Evolutionary conservation across 1,140 invertebrate species (phyloP).

Genomic region (Pectinophora gossypiella): DNA sequence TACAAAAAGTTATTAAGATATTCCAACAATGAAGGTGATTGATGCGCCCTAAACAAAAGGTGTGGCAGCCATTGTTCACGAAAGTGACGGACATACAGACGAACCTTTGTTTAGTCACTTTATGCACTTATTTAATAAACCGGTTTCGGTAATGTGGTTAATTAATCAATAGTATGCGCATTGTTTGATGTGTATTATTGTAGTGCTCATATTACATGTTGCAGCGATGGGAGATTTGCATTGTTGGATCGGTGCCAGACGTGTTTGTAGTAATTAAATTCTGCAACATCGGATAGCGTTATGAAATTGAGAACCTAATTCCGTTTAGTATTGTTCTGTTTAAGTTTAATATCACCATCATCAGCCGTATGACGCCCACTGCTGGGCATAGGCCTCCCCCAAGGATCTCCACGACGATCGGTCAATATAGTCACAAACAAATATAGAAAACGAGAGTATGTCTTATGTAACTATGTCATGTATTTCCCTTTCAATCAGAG

Average conservation of each 20-base stretch:
- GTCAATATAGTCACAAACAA: no score
- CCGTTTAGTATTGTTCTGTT: no score
- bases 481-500: neutral
- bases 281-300: neutral
- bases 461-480: no score
- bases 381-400: no score
- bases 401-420: no score
- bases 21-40: conserved; percentile 63
- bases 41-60: conserved; percentile 63
- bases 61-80: conserved; percentile 41
- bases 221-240: neutral
- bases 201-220: neutral
- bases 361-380: no score
- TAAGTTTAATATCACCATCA: no score
- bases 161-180: conserved; percentile 50
- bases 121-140: conserved; percentile 64
- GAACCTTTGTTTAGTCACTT: conserved; percentile 37
- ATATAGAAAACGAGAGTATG: no score
- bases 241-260: neutral
- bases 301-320: no score
- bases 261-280: neutral
- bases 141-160: conserved; percentile 48
- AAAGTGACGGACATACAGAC: conserved; percentile 34
- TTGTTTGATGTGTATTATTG: conserved; percentile 21
- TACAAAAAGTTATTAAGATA: conserved; percentile 72